Conservation (phyloP, 1,140 invertebrate species). For the Brachionus plicatilis region DNA sequence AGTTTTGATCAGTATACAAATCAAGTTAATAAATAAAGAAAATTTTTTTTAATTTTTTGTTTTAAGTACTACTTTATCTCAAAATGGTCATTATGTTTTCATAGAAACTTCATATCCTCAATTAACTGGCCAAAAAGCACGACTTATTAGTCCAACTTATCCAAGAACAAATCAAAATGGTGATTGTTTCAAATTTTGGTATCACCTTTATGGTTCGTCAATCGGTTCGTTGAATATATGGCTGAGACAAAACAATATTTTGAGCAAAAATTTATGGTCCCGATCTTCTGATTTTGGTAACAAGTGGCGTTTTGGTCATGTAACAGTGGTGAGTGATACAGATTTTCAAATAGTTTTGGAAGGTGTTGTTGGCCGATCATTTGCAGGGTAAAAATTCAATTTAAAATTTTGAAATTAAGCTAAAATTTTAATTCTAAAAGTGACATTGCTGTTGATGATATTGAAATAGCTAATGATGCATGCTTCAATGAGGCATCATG, state of each 20-base stretch:
- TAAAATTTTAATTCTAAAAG: slow-evolving; percentile 42
- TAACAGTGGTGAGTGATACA: neutral
- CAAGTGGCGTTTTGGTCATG: slow-evolving; percentile 11
- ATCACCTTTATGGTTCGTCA: slow-evolving; percentile 39
- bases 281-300: slow-evolving; percentile 25
- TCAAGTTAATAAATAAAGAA: neutral
- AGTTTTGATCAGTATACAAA: slow-evolving; percentile 44
- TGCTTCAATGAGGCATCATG: slow-evolving; percentile 44
- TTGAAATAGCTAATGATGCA: slow-evolving; percentile 45
- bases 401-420: neutral
- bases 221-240: slow-evolving; percentile 37
- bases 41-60: neutral
- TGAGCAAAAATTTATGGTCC: neutral
- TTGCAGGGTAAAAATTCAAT: neutral
- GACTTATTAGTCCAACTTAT: slow-evolving; percentile 45
- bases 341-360: slow-evolving; percentile 18
- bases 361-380: slow-evolving; percentile 13
- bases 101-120: slow-evolving; percentile 44
- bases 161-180: neutral
- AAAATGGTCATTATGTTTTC: slow-evolving; percentile 34
- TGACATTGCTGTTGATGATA: slow-evolving; percentile 55
- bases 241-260: neutral
- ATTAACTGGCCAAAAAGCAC: slow-evolving; percentile 46
- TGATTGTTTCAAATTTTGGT: slow-evolving; percentile 39
- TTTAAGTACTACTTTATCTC: slow-evolving; percentile 4